phyloP scores from a whole-genome alignment of 64 coral and sea anemone genomes.

The Actinia tenebrosa region DNA sequence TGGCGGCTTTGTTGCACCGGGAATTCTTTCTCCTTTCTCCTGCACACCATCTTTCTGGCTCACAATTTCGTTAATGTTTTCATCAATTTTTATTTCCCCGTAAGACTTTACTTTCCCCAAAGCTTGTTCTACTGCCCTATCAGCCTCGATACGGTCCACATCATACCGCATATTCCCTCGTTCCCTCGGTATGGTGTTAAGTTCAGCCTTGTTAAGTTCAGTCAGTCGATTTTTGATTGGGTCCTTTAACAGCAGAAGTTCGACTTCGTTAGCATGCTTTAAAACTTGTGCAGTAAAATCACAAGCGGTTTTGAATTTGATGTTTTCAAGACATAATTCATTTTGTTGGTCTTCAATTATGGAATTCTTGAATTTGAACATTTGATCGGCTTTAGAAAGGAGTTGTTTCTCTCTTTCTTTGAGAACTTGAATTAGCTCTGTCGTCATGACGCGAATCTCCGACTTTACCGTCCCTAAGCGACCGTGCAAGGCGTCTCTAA shows the following conservation, averaged over 20 bases:
- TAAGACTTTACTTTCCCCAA: constrained; percentile 63
- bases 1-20: not conserved
- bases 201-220: constrained; percentile 40
- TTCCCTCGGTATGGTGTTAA: constrained; percentile 58
- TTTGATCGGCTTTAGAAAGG: constrained; percentile 46
- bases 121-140: constrained; percentile 50
- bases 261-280: constrained; percentile 79
- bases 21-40: not conserved
- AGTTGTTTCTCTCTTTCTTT: constrained; percentile 70
- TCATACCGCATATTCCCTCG: constrained; percentile 62
- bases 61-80: not conserved
- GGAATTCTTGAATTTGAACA: constrained; percentile 50
- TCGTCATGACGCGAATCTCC: constrained; percentile 58
- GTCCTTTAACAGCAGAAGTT: constrained; percentile 54
- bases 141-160: constrained; percentile 69
- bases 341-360: constrained; percentile 41
- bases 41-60: not conserved
- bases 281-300: constrained; percentile 80
- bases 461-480: constrained; percentile 49
- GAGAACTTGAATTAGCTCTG: constrained; percentile 58
- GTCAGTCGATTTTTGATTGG: constrained; percentile 60
- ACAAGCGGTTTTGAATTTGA: constrained; percentile 58
- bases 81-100: constrained; percentile 30
- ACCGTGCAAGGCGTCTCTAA: constrained; percentile 60
- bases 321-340: constrained; percentile 50